phyloP scores from a whole-genome alignment of 2,113 vertebrate species.

The Rhynchomys soricoides region DNA sequence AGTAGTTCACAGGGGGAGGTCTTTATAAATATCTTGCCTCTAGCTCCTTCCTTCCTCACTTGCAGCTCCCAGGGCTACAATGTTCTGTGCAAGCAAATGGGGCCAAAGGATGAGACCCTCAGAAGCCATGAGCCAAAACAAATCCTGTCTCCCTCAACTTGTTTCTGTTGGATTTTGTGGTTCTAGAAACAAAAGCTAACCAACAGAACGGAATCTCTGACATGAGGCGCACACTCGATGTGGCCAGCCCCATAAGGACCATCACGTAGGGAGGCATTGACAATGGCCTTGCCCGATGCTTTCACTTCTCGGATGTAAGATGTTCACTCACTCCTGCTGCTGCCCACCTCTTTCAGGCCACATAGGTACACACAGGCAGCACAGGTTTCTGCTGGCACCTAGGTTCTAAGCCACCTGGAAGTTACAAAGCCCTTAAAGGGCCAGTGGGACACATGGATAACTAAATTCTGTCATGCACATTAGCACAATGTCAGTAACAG shows the following conservation, averaged over 20 bases:
- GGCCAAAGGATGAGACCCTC: background rate
- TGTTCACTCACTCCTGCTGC: accelerated
- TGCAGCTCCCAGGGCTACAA: background rate
- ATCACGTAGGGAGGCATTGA: background rate
- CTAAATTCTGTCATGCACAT: background rate
- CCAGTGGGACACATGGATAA: too few relatives aligned
- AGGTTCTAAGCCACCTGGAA: background rate
- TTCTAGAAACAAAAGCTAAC: background rate
- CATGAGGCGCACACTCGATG: accelerated
- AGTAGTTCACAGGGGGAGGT: background rate
- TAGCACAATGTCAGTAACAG: background rate
- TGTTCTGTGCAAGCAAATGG: background rate
- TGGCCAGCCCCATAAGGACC: background rate
- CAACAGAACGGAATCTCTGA: background rate
- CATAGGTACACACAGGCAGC: too few relatives aligned
- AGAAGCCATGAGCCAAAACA: background rate
- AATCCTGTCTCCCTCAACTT: background rate
- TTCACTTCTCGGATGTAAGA: background rate
- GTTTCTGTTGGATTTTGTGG: background rate
- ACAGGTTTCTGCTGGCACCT: background rate
- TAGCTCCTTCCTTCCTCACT: too few relatives aligned
- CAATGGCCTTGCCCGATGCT: too few relatives aligned
- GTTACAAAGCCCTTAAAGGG: background rate
- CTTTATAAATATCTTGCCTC: too few relatives aligned
- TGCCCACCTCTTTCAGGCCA: background rate